These are phyloP conservation scores for Goniozus legneri DNA, from an alignment of 1,140 invertebrate species.

Conservation along the genomic window DNA sequence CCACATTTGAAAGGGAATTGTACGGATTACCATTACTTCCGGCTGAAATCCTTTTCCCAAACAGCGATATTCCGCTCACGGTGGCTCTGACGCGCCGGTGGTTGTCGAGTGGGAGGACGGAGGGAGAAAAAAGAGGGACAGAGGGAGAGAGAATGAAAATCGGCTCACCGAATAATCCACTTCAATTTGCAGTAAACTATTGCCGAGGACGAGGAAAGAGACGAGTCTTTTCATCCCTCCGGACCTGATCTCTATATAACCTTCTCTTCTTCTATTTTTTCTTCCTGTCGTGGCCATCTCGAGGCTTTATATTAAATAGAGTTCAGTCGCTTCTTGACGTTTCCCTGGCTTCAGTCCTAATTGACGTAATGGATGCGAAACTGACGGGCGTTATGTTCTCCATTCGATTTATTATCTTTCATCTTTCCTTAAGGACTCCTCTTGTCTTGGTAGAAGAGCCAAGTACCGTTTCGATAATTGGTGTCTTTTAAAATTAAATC, in stretches of 20 bases:
- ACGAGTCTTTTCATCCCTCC: too few species aligned
- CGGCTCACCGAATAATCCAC: slow-evolving; percentile 41
- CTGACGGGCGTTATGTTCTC: too few species aligned
- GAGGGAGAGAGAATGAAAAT: slow-evolving; percentile 25
- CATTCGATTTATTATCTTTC: too few species aligned
- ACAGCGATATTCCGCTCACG: slow-evolving; percentile 22
- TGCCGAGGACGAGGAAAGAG: slow-evolving; percentile 2
- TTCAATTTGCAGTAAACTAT: slow-evolving; percentile 51
- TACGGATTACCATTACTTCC: slow-evolving; percentile 50
- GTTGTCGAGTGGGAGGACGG: not conserved
- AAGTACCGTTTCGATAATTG: too few species aligned
- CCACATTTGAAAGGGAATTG: slow-evolving; percentile 46
- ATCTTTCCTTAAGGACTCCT: too few species aligned
- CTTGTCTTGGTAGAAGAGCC: too few species aligned
- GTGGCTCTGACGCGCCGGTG: too few species aligned
- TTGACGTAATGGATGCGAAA: not conserved
- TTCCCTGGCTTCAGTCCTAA: slow-evolving; percentile 5
- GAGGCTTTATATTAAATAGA: slow-evolving; percentile 16
- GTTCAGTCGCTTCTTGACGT: slow-evolving; percentile 3
- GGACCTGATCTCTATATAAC: too few species aligned
- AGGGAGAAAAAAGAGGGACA: not conserved
- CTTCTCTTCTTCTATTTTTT: too few species aligned
- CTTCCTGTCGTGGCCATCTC: too few species aligned
- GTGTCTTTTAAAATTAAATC: too few species aligned
- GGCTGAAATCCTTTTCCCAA: slow-evolving; percentile 39